Conservation (phyloP, 2,113 vertebrate genomes). For the Carassius carassius region DNA sequence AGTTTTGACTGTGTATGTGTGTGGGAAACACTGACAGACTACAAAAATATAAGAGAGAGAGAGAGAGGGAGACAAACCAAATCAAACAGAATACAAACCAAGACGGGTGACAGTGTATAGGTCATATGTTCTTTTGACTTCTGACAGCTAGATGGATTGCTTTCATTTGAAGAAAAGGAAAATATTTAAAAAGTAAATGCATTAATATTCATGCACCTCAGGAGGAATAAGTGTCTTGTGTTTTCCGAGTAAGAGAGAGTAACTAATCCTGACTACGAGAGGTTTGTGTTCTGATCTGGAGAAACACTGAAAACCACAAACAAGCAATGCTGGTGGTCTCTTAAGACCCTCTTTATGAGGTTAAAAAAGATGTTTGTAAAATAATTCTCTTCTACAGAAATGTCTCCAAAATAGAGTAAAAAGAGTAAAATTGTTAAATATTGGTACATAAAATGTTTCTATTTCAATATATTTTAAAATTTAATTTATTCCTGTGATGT, state of each 20-base stretch:
- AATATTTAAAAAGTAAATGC: slow-evolving; percentile 51
- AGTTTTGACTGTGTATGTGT: slow-evolving; percentile 50
- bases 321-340: slow-evolving; percentile 9
- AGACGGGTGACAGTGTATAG: slow-evolving; percentile 38
- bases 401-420: neutral
- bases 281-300: slow-evolving; percentile 7
- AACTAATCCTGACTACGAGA: slow-evolving; percentile 23
- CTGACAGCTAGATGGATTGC: slow-evolving; percentile 52
- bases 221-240: slow-evolving; percentile 40
- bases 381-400: neutral
- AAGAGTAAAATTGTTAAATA: neutral
- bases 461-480: neutral
- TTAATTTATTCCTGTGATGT: neutral
- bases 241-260: slow-evolving; percentile 32
- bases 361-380: neutral
- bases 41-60: neutral
- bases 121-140: slow-evolving; percentile 52
- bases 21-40: neutral
- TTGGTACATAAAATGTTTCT: neutral
- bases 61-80: slow-evolving; percentile 25
- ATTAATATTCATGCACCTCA: slow-evolving; percentile 58
- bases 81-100: slow-evolving; percentile 49
- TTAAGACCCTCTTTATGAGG: slow-evolving; percentile 9
- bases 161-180: slow-evolving; percentile 56
- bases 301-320: slow-evolving; percentile 29